Base-by-base conservation (phyloP, 2,888 invertebrate species). In the Scaptomyza caliginosa region DNA sequence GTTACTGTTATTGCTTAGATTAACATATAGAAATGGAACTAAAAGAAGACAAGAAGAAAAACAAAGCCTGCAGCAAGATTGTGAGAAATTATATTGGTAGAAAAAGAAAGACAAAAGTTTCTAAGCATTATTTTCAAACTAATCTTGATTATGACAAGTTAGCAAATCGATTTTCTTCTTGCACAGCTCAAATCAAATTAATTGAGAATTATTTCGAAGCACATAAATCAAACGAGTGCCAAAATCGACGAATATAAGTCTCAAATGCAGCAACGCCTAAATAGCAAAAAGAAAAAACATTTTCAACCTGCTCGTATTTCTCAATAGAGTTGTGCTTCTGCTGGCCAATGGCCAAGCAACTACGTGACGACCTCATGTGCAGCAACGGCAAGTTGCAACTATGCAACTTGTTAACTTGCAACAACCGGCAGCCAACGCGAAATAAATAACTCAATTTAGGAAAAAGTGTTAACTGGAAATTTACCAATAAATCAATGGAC, bases 381-480 rank as follows among this genome's bases (percentile, higher is more conserved):
- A 70, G 67, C 73, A 64, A 39, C 57, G 42, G 38, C 55, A 59
- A 54, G 38, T 30, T 43, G 28, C 13, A 38, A 38, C 38, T 38
- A 19, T 16, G 36, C 36, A 45, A 39, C 13, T 19, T 36, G 23
- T 51, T 39, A 39, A 24, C 10, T n/a, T 11, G 68, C 52, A 50
- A 16, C 49, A 56, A 62, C 51, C 39, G 57, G 55, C 66, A 67
- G 59, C 64, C 46, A 59, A 54, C 70, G 73, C 16, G 34, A 78
- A 85, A 80, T 80, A 80, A 87, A 80, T 87, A 80, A 80, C 80
- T 80, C 88, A 87, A 80, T 80, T 80, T 80, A 71, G 88, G 83
- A 86, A 86, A 77, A 85, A 82, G 88, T 86, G 88, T 82, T 82
- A 82, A 86, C 86, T 82, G 83, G 77, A 86, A 82, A 86, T 86